Conservation (phyloP, 2,797 vertebrate species). For the Fringilla coelebs region DNA sequence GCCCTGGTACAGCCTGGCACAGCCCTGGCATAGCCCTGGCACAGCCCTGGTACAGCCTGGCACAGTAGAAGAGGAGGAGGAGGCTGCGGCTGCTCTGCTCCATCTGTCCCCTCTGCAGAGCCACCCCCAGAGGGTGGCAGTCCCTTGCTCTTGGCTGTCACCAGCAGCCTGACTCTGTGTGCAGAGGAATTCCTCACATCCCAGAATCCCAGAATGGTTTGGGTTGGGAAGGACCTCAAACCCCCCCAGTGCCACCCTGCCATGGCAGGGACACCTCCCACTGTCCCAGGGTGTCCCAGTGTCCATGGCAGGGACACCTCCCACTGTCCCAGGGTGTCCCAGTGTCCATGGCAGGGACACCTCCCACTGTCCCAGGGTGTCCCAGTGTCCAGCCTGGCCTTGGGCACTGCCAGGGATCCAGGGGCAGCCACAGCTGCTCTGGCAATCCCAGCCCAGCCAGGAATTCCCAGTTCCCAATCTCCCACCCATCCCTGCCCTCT, state of each 20-base stretch:
- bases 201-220: not conserved
- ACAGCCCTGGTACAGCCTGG: too few relatives aligned
- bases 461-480: not conserved
- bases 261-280: not conserved
- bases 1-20: too few relatives aligned
- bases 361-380: not conserved
- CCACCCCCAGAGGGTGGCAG: rapidly evolving
- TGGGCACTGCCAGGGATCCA: not conserved
- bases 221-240: rapidly evolving
- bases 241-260: rapidly evolving
- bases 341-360: not conserved
- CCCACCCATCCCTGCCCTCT: rapidly evolving
- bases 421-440: not conserved
- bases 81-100: not conserved
- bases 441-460: not conserved
- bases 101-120: not conserved
- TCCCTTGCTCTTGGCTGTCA: not conserved
- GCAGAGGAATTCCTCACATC: rapidly evolving
- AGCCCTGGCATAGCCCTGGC: too few relatives aligned
- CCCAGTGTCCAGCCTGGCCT: not conserved
- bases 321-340: not conserved
- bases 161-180: too few relatives aligned
- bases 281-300: not conserved
- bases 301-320: not conserved
- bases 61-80: too few relatives aligned